Evolutionary conservation across 2,888 invertebrate genomes (phyloP).

Genomic region (Pseudeuparius sepicola): DNA sequence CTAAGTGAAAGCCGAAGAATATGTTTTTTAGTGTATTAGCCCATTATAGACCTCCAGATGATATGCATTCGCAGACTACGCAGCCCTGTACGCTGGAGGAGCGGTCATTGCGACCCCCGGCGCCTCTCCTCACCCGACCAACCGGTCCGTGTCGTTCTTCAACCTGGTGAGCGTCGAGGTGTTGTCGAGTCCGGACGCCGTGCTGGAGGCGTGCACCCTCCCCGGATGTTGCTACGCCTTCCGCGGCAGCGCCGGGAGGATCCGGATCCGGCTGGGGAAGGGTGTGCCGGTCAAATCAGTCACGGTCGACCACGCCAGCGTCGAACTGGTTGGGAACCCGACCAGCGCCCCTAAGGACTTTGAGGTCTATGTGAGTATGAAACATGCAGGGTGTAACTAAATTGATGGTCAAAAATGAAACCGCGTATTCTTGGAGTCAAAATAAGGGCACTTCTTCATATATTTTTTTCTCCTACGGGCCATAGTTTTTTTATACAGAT

Average conservation of each 20-base stretch:
- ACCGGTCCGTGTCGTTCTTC: slow-evolving; percentile 15
- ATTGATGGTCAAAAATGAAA: too few species aligned
- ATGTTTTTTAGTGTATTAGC: too few species aligned
- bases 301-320: slow-evolving; percentile 17
- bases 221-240: slow-evolving; percentile 21
- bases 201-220: slow-evolving; percentile 15
- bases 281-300: slow-evolving; percentile 14
- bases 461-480: too few species aligned
- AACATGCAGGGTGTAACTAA: background rate
- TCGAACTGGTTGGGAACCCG: slow-evolving; percentile 12
- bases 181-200: slow-evolving; percentile 17
- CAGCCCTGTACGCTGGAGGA: slow-evolving; percentile 18
- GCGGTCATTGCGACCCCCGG: slow-evolving; percentile 13
- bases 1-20: too few species aligned
- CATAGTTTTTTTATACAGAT: too few species aligned
- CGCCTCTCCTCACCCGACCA: slow-evolving; percentile 15
- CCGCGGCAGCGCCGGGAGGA: slow-evolving; percentile 12
- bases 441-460: too few species aligned
- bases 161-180: slow-evolving; percentile 16
- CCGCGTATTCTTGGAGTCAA: too few species aligned
- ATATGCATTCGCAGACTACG: slow-evolving; percentile 18
- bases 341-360: slow-evolving; percentile 18
- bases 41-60: too few species aligned
- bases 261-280: slow-evolving; percentile 16
- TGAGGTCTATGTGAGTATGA: slow-evolving; percentile 17